Evolutionary conservation across 2,113 vertebrate genomes (phyloP).

Genomic region (Elanus axillaris): DNA sequence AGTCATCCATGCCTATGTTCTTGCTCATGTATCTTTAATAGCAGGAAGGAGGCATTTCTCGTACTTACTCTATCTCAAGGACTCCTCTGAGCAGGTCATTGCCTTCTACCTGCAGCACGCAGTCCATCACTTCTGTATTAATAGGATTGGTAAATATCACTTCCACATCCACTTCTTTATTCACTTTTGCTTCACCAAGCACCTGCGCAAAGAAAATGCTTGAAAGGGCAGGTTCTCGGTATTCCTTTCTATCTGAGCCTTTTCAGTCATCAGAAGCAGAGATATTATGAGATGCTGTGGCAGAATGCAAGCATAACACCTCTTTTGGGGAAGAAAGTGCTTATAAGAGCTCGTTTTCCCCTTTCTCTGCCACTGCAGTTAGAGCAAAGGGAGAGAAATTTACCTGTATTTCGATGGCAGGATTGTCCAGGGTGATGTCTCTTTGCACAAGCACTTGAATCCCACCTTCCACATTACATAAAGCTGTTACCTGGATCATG

Average conservation of each 20-base stretch:
- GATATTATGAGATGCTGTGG: neutral
- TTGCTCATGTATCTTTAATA: neutral
- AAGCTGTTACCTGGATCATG: conserved; percentile 68
- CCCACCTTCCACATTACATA: conserved; percentile 64
- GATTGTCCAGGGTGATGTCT: conserved; percentile 70
- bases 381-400: neutral
- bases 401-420: conserved; percentile 69
- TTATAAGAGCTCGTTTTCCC: neutral
- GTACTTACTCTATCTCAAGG: conserved; percentile 68
- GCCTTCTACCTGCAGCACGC: conserved; percentile 73
- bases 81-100: conserved; percentile 65
- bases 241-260: neutral
- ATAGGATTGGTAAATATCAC: conserved; percentile 75
- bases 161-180: conserved; percentile 53
- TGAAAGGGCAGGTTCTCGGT: neutral
- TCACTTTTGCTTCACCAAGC: conserved; percentile 54
- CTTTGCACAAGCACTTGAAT: conserved; percentile 64
- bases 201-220: conserved; percentile 34
- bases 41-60: neutral
- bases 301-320: neutral
- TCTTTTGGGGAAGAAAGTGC: neutral
- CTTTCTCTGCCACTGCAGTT: neutral
- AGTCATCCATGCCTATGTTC: neutral
- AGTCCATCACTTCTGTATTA: conserved; percentile 40
- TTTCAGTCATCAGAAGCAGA: neutral